Base-by-base conservation (phyloP, 2,113 vertebrate species). In the Scartelaos histophorus region DNA sequence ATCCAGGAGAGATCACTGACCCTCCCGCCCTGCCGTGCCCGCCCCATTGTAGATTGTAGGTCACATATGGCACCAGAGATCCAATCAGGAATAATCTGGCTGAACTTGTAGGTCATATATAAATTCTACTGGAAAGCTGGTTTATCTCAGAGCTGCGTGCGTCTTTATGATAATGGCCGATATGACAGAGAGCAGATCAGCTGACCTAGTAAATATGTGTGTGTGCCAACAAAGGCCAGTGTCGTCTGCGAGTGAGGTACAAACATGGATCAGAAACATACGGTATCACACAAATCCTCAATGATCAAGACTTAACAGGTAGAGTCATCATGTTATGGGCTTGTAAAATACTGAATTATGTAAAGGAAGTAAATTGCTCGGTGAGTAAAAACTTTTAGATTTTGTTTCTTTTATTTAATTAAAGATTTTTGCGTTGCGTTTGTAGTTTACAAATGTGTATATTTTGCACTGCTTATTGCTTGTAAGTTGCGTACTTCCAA, bases 51-150 rank as follows among this genome's bases (percentile, higher is more conserved):
- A 88, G 90, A 92, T 93, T 93, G 91, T 93, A 92, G 93, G 92
- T 94, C 92, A 92, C 93, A 93, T 93, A 93, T 93, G 93, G 92
- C 90, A 93, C 85, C 83, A 84, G 89, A 81, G 76, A 90, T 93
- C 88, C 93, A 93, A 89, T 93, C 92, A 92, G 82, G 83, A 74
- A 89, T 94, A 93, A 93, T 92, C 92, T 92, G 90, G 89, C 88
- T 92, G 87, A 89, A 92, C 89, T 92, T 70, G 62, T 38, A 67
- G 84, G 85, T 91, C 88, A 92, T 43, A 43, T 43, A 43, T 87
- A 91, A 91, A 91, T 90, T 90, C 90, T 87, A 88, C 80, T 78
- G 84, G 68, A 88, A 87, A 89, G 88, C 90, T 86, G 86, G 81
- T 88, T 87, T 85, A 76, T 66, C 79, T 75, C 60, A 69, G 11